These are phyloP conservation scores for Castor canadensis DNA, from an alignment of 2,113 vertebrate genomes.

Conservation along the genomic window DNA sequence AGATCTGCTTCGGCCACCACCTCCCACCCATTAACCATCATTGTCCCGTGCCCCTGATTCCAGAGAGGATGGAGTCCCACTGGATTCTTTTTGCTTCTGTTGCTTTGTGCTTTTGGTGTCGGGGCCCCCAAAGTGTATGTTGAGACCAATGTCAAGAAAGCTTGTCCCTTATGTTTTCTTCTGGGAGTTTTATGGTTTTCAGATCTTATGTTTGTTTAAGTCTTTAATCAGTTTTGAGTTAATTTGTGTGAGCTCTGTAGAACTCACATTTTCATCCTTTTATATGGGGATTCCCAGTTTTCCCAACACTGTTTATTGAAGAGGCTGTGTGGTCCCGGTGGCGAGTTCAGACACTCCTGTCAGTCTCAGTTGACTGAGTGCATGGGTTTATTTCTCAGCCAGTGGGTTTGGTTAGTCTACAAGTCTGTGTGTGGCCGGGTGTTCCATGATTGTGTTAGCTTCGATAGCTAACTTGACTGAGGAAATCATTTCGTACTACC, in stretches of 20 bases:
- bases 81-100: background rate
- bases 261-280: background rate
- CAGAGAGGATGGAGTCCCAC: fast-evolving
- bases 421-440: background rate
- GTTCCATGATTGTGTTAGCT: background rate
- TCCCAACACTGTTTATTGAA: background rate
- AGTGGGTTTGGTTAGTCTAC: background rate
- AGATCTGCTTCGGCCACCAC: background rate
- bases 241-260: background rate
- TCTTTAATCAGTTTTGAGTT: background rate
- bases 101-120: background rate
- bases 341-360: background rate
- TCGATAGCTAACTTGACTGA: background rate
- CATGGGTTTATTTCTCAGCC: background rate
- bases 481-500: background rate
- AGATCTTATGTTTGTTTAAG: background rate
- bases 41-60: background rate
- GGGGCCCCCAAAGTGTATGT: background rate
- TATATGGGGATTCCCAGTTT: background rate
- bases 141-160: background rate
- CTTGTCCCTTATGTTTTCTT: background rate
- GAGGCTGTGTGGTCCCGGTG: background rate
- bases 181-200: background rate
- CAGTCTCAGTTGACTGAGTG: background rate
- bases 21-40: background rate